Evolutionary conservation across 2,113 vertebrate species (phyloP).

Genomic region (Urocitellus parryii): DNA sequence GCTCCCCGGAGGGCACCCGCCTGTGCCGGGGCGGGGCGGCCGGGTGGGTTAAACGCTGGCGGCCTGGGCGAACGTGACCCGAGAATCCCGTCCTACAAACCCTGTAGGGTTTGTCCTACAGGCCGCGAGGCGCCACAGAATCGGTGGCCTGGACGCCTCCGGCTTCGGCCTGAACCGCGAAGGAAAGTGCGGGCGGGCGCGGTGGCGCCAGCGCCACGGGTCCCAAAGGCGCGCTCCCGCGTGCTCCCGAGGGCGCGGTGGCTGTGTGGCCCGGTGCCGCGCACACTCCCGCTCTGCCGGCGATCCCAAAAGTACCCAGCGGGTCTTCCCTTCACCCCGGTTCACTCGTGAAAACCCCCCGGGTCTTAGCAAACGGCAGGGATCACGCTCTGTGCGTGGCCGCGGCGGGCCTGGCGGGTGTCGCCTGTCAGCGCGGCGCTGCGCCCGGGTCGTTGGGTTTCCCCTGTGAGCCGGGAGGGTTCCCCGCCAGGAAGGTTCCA

Average conservation of each 20-base stretch:
- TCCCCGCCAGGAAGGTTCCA: too few relatives aligned
- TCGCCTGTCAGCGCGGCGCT: too few relatives aligned
- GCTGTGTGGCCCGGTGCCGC: too few relatives aligned
- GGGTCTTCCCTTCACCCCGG: not conserved
- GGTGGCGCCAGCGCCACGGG: not conserved
- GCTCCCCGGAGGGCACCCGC: not conserved
- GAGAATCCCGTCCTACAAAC: not conserved
- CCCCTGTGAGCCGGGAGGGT: too few relatives aligned
- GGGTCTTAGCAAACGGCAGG: not conserved
- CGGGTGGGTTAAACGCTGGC: accelerated
- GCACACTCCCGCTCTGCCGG: too few relatives aligned
- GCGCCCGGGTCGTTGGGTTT: too few relatives aligned
- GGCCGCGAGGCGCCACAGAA: accelerated
- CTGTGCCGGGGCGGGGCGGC: not conserved
- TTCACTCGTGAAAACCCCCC: not conserved
- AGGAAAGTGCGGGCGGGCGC: not conserved
- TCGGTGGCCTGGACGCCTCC: accelerated
- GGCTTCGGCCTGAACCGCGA: not conserved
- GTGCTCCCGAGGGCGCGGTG: too few relatives aligned
- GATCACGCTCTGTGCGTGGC: too few relatives aligned
- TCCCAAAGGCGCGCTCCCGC: too few relatives aligned
- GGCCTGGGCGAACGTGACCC: not conserved
- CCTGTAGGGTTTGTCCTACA: not conserved
- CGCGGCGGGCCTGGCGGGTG: too few relatives aligned
- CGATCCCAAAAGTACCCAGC: too few relatives aligned